These are phyloP conservation scores for Glyphotaelius pellucidus DNA, from an alignment of 2,888 invertebrate genomes.

Conservation along the genomic window DNA sequence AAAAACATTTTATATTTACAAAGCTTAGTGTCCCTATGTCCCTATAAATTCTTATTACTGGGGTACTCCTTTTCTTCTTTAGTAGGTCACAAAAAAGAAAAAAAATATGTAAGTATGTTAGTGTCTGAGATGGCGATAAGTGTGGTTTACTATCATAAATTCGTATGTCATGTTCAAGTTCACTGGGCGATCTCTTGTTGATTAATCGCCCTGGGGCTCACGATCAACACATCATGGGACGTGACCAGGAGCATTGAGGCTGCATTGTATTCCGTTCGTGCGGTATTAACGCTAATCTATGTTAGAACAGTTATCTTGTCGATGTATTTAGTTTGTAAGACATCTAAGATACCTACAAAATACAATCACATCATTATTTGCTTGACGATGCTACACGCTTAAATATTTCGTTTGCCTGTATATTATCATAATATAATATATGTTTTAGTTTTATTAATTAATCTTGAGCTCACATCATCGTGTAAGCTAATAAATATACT, in stretches of 20 bases:
- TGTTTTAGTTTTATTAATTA: no score
- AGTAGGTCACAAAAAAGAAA: not conserved
- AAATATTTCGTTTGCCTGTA: no score
- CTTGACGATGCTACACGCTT: not conserved
- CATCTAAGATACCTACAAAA: not conserved
- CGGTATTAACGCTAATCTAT: not conserved
- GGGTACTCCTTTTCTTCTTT: not conserved
- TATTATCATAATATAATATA: no score
- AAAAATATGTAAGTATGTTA: not conserved
- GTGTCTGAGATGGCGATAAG: not conserved
- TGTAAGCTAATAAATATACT: no score
- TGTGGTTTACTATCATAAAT: not conserved
- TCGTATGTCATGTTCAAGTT: not conserved
- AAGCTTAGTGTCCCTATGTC: no score
- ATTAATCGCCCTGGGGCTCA: not conserved
- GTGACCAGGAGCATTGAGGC: not conserved
- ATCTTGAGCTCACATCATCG: no score
- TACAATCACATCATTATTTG: not conserved
- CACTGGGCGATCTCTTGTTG: not conserved
- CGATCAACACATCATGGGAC: not conserved
- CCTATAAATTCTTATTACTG: not conserved
- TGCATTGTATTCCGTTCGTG: not conserved
- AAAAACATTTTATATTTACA: no score
- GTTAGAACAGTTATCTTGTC: not conserved
- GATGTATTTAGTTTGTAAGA: not conserved